These are phyloP conservation scores for Macrobrachium nipponense DNA, from an alignment of 1,140 invertebrate species.

Conservation along the genomic window DNA sequence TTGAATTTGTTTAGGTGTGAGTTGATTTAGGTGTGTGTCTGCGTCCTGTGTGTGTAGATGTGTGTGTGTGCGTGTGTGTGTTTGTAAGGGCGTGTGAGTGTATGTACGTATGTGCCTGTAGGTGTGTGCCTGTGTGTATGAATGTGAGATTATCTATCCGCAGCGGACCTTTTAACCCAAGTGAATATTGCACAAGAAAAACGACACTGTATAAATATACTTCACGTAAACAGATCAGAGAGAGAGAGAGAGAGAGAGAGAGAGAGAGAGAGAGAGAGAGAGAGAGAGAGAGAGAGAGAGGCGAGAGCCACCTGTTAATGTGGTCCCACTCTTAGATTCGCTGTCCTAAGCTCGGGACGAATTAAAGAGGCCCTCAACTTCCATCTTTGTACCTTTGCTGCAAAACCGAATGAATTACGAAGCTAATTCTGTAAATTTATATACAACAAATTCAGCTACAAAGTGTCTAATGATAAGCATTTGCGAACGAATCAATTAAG, in stretches of 20 bases:
- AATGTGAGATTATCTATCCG: background rate
- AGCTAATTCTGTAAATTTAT: too few relatives aligned
- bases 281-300: too few relatives aligned
- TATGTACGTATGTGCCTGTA: background rate
- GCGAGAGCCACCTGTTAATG: too few relatives aligned
- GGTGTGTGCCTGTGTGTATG: background rate
- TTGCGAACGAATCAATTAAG: too few relatives aligned
- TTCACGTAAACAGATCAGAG: background rate
- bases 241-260: slow-evolving; percentile 19
- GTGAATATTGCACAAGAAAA: too few relatives aligned
- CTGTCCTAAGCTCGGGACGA: too few relatives aligned
- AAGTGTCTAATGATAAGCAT: too few relatives aligned
- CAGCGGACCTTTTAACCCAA: background rate
- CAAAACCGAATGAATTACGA: too few relatives aligned
- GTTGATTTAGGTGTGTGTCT: background rate
- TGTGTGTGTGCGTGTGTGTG: background rate
- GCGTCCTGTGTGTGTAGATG: background rate
- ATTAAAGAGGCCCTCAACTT: too few relatives aligned
- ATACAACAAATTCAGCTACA: too few relatives aligned
- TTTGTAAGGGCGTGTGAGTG: background rate
- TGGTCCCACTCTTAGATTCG: too few relatives aligned
- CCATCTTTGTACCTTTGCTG: too few relatives aligned
- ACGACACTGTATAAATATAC: background rate
- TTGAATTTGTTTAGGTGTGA: background rate
- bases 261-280: slow-evolving; percentile 7